Conservation (phyloP, 1,140 invertebrate species). For the Caerostris darwini region DNA sequence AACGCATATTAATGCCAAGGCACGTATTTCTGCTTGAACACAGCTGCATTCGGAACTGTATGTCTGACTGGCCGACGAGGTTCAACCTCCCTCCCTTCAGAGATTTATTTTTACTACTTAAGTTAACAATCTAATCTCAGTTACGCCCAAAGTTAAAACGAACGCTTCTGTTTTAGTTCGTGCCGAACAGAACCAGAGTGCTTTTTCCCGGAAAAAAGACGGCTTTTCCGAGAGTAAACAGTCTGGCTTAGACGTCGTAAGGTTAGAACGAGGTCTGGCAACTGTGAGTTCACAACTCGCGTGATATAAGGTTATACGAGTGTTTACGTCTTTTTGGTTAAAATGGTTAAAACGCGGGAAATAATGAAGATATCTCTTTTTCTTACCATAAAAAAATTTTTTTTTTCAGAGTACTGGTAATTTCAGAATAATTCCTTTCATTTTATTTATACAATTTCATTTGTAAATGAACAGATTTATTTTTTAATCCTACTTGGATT, state of each 20-base stretch:
- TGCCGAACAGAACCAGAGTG: slow-evolving; percentile 35
- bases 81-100: neutral
- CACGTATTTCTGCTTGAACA: slow-evolving; percentile 61
- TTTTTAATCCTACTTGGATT: too few species aligned
- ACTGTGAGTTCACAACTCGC: neutral
- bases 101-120: slow-evolving; percentile 69
- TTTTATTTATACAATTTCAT: too few species aligned
- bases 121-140: slow-evolving; percentile 76
- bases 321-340: neutral
- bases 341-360: too few species aligned
- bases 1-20: slow-evolving; percentile 62
- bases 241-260: slow-evolving; percentile 35
- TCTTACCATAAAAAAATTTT: too few species aligned
- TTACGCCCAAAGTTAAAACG: slow-evolving; percentile 70
- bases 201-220: slow-evolving; percentile 59
- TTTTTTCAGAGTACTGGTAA: too few species aligned
- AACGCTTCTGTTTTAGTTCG: slow-evolving; percentile 61
- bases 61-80: neutral
- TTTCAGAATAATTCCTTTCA: too few species aligned
- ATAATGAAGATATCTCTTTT: too few species aligned
- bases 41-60: slow-evolving; percentile 17
- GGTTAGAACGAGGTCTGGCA: neutral
- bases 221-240: slow-evolving; percentile 22
- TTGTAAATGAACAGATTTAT: too few species aligned
- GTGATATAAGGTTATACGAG: neutral